Conservation (phyloP, 2,888 invertebrate genomes). For the Odontomyia ornata region DNA sequence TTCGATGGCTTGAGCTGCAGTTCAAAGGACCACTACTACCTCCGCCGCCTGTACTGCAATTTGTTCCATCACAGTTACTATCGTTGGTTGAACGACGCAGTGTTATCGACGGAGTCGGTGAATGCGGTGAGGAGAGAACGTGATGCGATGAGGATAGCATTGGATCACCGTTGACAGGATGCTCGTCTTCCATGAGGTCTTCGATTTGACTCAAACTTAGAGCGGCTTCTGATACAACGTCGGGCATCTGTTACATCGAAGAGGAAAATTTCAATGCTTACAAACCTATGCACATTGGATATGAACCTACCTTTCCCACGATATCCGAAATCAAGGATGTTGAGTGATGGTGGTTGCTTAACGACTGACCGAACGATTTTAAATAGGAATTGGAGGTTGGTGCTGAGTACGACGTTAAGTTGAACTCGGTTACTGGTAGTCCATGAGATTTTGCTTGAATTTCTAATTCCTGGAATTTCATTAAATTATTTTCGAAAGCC, state of each 20-base stretch:
- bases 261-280: constrained; percentile 7
- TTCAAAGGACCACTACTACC: constrained; percentile 1
- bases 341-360: constrained; percentile 55
- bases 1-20: constrained; percentile 23
- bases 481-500: constrained; percentile 22
- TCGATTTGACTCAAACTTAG: constrained; percentile 71
- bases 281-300: constrained; percentile 11
- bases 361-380: constrained; percentile 59
- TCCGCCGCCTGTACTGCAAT: constrained; percentile 46
- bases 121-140: constrained; percentile 63
- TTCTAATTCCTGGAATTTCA: constrained; percentile 74
- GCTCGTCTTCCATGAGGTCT: constrained; percentile 73
- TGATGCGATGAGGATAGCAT: constrained; percentile 66
- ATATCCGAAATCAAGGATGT: constrained; percentile 61
- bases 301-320: constrained; percentile 60
- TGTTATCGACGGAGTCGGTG: constrained; percentile 59
- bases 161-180: constrained; percentile 70
- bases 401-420: constrained; percentile 64
- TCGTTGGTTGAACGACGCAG: constrained; percentile 47
- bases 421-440: constrained; percentile 71
- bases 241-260: constrained; percentile 65
- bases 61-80: constrained; percentile 51
- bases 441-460: constrained; percentile 80
- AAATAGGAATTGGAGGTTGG: constrained; percentile 63
- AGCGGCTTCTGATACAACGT: constrained; percentile 67